These are phyloP conservation scores for Myiozetetes cayanensis DNA, from an alignment of 2,113 vertebrate genomes.

Conservation along the genomic window DNA sequence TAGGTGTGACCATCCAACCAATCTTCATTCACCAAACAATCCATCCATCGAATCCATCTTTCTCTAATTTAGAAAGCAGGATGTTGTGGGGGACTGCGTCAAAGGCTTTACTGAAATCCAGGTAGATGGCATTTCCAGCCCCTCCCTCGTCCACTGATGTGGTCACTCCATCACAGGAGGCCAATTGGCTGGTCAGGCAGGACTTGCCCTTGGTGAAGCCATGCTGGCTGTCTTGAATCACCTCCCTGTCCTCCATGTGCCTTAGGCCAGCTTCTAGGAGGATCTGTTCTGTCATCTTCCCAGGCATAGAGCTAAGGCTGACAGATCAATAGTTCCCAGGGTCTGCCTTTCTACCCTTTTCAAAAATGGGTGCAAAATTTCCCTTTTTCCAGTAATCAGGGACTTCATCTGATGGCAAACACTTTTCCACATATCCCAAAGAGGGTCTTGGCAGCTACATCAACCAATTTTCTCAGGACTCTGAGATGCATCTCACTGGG, in stretches of 20 bases:
- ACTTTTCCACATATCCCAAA: not conserved
- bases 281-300: not conserved
- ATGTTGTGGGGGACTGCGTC: not conserved
- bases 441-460: not conserved
- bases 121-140: too few relatives aligned
- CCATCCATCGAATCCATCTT: rapidly evolving
- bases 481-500: not conserved
- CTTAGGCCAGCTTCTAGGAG: not conserved
- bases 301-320: not conserved
- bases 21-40: too few relatives aligned
- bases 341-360: not conserved
- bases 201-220: not conserved
- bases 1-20: not conserved
- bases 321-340: not conserved
- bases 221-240: not conserved
- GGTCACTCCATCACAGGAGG: not conserved
- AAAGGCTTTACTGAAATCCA: not conserved
- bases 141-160: not conserved
- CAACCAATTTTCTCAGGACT: not conserved
- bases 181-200: rapidly evolving
- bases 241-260: not conserved
- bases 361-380: not conserved
- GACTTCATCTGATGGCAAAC: not conserved
- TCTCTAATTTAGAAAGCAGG: not conserved
- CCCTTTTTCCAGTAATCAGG: not conserved